A percentile compares a stretch with the other conserved stretches of the same genome.
These are phyloP conservation scores for Tetragonisca angustula DNA, from an alignment of 2,888 invertebrate species.

Conservation along the genomic window DNA sequence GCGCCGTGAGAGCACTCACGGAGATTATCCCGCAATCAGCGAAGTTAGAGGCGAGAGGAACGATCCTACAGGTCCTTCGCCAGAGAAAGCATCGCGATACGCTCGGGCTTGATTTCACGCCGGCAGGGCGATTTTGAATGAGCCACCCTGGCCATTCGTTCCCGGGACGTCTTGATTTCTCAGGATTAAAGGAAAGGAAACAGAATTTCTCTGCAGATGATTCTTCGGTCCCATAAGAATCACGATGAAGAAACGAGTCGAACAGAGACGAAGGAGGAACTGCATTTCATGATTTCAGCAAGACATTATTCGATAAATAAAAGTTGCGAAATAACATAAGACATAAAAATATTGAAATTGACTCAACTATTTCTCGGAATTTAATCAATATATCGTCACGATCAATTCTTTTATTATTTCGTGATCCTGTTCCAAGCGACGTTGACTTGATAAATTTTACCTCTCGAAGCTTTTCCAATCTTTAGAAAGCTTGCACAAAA, in stretches of 20 bases:
- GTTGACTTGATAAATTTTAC: too few relatives aligned
- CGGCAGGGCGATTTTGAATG: conserved; percentile 28
- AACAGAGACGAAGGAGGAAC: not conserved
- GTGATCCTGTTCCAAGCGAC: too few relatives aligned
- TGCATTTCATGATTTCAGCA: too few relatives aligned
- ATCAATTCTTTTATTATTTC: too few relatives aligned
- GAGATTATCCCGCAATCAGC: conserved; percentile 55
- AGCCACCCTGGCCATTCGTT: not conserved
- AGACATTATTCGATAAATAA: too few relatives aligned
- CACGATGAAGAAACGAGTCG: not conserved
- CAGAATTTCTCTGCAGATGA: not conserved
- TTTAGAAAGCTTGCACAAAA: too few relatives aligned
- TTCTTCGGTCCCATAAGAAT: not conserved
- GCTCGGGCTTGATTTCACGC: conserved; percentile 28
- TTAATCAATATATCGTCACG: too few relatives aligned
- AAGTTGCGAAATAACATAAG: too few relatives aligned
- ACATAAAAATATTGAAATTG: too few relatives aligned
- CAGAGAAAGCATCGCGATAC: conserved; percentile 39
- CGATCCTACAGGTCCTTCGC: conserved; percentile 29
- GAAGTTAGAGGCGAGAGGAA: conserved; percentile 20
- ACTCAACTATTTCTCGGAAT: too few relatives aligned
- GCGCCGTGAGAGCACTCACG: conserved; percentile 38
- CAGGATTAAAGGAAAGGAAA: conserved; percentile 6
- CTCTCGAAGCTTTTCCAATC: too few relatives aligned
- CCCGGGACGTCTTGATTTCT: conserved; percentile 3